phyloP scores from a whole-genome alignment of 2,888 invertebrate species.

The Philereme vetulata region DNA sequence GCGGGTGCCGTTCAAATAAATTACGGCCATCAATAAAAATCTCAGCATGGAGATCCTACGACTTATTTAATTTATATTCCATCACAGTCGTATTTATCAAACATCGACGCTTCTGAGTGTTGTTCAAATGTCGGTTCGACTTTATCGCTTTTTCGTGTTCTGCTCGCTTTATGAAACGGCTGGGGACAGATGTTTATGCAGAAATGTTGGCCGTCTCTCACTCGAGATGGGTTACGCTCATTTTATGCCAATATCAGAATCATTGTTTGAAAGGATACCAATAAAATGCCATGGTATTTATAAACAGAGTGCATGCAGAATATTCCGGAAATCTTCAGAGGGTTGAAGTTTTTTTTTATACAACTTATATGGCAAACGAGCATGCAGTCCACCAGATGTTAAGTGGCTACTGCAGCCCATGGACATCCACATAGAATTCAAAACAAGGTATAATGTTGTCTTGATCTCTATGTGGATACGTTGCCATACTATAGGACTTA shows the following conservation, averaged over 20 bases:
- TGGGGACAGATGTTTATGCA: slow-evolving; percentile 40
- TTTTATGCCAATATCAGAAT: slow-evolving; percentile 26
- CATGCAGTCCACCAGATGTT: no score
- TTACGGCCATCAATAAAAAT: slow-evolving; percentile 83
- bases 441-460: no score
- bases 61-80: slow-evolving; percentile 84
- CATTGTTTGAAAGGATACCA: slow-evolving; percentile 20
- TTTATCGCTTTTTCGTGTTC: slow-evolving; percentile 43
- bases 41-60: slow-evolving; percentile 74
- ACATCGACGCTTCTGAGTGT: slow-evolving; percentile 55
- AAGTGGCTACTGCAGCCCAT: no score
- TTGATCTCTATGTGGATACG: no score
- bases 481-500: no score
- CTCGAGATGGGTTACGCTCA: slow-evolving; percentile 24
- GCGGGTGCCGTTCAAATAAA: slow-evolving; percentile 82
- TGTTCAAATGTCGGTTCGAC: slow-evolving; percentile 38
- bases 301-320: background rate
- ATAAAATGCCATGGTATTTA: background rate
- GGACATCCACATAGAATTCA: no score
- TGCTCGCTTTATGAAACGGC: slow-evolving; percentile 38
- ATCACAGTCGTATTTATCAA: slow-evolving; percentile 78
- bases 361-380: no score
- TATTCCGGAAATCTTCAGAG: no score
- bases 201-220: slow-evolving; percentile 38
- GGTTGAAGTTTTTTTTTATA: no score